Conservation (phyloP, 2,888 invertebrate genomes). For the Lagria hirta region DNA sequence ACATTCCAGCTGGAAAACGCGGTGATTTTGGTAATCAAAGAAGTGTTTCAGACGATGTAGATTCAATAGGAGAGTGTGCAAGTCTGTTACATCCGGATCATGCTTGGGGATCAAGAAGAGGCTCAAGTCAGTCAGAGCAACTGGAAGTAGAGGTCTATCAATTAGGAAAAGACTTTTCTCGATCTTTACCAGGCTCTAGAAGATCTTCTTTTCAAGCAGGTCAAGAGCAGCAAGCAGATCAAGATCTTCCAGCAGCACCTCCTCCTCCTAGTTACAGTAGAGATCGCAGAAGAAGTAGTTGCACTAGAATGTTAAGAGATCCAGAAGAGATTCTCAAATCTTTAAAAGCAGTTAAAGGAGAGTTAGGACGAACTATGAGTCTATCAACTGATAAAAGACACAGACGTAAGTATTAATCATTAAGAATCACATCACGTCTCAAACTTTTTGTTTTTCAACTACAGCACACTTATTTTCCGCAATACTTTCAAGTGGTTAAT, state of each 20-base stretch:
- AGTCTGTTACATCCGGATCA: slow-evolving; percentile 83
- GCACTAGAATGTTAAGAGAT: slow-evolving; percentile 71
- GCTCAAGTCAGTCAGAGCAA: slow-evolving; percentile 88
- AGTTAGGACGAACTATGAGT: slow-evolving; percentile 80
- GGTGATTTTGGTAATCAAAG: slow-evolving; percentile 74
- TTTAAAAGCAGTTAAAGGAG: slow-evolving; percentile 78
- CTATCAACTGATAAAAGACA: slow-evolving; percentile 66
- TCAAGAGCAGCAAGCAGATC: slow-evolving; percentile 53
- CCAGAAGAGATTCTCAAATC: slow-evolving; percentile 83
- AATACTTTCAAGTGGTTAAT: slow-evolving; percentile 12
- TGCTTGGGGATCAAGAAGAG: slow-evolving; percentile 78
- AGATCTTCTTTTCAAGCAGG: slow-evolving; percentile 79
- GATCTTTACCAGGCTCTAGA: slow-evolving; percentile 81
- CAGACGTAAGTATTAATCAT: slow-evolving; percentile 54
- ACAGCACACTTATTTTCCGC: slow-evolving; percentile 18
- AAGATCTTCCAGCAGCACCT: slow-evolving; percentile 57
- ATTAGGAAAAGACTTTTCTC: slow-evolving; percentile 81
- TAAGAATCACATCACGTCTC: slow-evolving; percentile 9
- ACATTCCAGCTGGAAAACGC: slow-evolving; percentile 64
- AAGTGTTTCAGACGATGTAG: slow-evolving; percentile 73
- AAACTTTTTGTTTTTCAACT: slow-evolving; percentile 19
- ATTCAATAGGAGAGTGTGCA: slow-evolving; percentile 73
- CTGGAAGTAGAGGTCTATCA: slow-evolving; percentile 78
- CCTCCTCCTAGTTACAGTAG: slow-evolving; percentile 61
- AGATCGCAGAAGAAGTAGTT: slow-evolving; percentile 78